Evolutionary conservation across 2,797 vertebrate species (phyloP).

Genomic region (Coccyzus lansbergi): DNA sequence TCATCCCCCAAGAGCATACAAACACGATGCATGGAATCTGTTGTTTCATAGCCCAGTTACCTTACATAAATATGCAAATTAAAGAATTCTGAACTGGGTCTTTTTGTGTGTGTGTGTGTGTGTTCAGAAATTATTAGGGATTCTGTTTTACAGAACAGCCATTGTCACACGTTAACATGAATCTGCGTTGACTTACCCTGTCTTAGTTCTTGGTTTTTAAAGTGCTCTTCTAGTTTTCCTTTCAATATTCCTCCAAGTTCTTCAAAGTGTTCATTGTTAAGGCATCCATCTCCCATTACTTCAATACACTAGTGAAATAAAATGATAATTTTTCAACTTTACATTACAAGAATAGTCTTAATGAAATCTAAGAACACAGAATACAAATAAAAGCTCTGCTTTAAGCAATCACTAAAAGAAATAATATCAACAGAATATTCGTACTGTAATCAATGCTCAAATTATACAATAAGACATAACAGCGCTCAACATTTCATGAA

Average conservation of each 20-base stretch:
- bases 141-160: background rate
- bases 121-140: background rate
- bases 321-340: background rate
- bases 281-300: conserved; percentile 96
- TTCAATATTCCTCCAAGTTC: conserved; percentile 96
- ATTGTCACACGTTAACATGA: background rate
- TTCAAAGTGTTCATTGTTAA: conserved; percentile 97
- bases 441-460: background rate
- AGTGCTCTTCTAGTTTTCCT: conserved; percentile 97
- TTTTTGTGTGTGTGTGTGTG: background rate
- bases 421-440: background rate
- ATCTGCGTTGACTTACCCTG: conserved; percentile 81
- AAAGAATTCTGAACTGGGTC: background rate
- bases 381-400: background rate
- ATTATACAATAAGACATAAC: background rate
- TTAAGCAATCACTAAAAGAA: background rate
- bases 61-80: background rate
- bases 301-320: conserved; percentile 88
- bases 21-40: background rate
- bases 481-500: background rate
- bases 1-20: background rate
- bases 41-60: background rate
- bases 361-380: background rate
- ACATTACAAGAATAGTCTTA: background rate
- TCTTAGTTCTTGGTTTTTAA: conserved; percentile 98